Percentiles rank a stretch among this genome's conserved stretches.
Conservation (phyloP, 1,140 invertebrate genomes). For the Brachionus angularis region DNA sequence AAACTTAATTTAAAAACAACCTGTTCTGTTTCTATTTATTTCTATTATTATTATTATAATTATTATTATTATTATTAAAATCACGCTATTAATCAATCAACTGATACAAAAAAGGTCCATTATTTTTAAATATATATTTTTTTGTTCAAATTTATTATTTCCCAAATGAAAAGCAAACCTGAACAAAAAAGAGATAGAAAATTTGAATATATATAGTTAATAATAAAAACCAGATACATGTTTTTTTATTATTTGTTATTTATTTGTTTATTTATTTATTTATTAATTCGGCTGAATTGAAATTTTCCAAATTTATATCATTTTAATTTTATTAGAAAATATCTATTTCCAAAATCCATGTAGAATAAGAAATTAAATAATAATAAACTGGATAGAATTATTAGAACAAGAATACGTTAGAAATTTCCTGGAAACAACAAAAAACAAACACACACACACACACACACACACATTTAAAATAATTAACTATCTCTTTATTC, state of each 20-base stretch:
- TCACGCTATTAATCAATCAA: constrained; percentile 38
- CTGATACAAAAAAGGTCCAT: not conserved
- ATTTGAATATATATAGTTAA: not conserved
- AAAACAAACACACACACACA: no score
- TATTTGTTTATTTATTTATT: constrained; percentile 29
- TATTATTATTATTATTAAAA: constrained; percentile 9
- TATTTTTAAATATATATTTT: no score
- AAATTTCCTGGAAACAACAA: no score
- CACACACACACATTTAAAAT: no score
- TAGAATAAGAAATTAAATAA: constrained; percentile 43
- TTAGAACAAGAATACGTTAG: no score
- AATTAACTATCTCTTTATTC: no score
- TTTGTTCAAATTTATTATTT: no score
- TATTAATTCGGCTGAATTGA: no score
- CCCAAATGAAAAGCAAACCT: not conserved
- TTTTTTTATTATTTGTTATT: not conserved
- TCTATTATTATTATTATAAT: not conserved
- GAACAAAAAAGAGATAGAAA: not conserved
- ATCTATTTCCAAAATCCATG: no score
- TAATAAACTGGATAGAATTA: no score
- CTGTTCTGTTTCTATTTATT: constrained; percentile 12
- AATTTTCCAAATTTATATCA: no score
- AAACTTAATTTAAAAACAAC: constrained; percentile 29
- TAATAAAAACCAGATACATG: constrained; percentile 40
- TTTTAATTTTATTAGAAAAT: no score